Percentiles rank a stretch among this genome's conserved stretches.
phyloP scores from a whole-genome alignment of 2,888 invertebrate species.

The Abrostola tripartita region DNA sequence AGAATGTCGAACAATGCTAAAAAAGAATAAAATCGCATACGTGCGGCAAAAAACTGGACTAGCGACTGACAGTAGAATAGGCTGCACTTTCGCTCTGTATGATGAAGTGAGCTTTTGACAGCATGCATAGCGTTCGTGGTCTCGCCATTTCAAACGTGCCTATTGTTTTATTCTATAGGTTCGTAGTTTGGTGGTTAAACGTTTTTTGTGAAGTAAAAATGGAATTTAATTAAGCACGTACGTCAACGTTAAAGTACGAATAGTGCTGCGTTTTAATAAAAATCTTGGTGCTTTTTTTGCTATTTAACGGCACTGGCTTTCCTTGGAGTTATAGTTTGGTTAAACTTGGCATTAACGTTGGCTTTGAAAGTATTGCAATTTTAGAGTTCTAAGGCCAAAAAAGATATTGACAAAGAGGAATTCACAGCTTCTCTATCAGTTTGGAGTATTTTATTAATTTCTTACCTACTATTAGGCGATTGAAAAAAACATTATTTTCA shows the following conservation, averaged over 20 bases:
- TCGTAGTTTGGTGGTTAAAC: neutral
- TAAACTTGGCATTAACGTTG: too few species aligned
- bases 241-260: neutral
- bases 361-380: too few species aligned
- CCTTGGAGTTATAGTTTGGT: too few species aligned
- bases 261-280: neutral
- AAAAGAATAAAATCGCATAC: slow-evolving; percentile 14
- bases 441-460: too few species aligned
- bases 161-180: slow-evolving; percentile 37
- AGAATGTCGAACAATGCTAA: slow-evolving; percentile 27
- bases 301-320: too few species aligned
- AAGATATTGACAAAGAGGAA: too few species aligned
- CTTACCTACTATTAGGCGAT: too few species aligned
- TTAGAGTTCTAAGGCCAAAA: too few species aligned
- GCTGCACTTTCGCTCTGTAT: slow-evolving; percentile 45
- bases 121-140: slow-evolving; percentile 24
- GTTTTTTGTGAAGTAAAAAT: slow-evolving; percentile 3
- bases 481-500: too few species aligned
- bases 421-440: too few species aligned
- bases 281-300: neutral
- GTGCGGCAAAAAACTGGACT: slow-evolving; percentile 31
- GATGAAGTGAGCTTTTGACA: slow-evolving; percentile 46
- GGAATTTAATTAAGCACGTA: neutral
- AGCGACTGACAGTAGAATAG: slow-evolving; percentile 47
- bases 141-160: slow-evolving; percentile 26